A percentile compares a stretch with the other conserved stretches of the same genome.
Conservation (phyloP, 2,797 vertebrate genomes). For the Xiphorhynchus erythropygius region DNA sequence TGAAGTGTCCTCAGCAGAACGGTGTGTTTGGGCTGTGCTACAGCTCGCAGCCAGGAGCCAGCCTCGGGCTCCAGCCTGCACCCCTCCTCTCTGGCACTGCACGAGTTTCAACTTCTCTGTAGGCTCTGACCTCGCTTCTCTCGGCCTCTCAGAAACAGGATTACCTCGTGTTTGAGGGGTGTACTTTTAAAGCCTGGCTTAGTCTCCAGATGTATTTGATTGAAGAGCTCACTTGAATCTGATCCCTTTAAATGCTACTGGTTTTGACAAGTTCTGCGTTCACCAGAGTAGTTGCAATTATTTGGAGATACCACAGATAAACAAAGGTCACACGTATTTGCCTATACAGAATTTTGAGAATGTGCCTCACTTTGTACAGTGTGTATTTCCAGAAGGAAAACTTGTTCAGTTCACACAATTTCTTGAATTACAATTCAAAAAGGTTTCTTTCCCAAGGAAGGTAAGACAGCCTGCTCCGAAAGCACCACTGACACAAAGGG, state of each 20-base stretch:
- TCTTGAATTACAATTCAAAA: neutral
- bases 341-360: neutral
- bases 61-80: neutral
- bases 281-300: neutral
- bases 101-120: neutral
- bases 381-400: constrained; percentile 3
- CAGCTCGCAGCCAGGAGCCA: neutral
- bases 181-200: neutral
- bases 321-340: neutral
- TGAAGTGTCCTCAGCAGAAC: neutral
- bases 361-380: neutral
- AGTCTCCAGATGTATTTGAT: neutral
- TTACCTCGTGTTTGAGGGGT: neutral
- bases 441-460: neutral
- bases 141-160: neutral
- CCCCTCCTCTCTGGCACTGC: neutral
- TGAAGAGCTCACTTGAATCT: neutral
- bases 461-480: neutral
- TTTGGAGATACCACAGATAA: neutral
- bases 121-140: neutral
- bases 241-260: neutral
- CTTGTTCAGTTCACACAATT: neutral
- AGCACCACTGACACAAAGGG: neutral
- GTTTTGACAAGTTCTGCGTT: neutral
- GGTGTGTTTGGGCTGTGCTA: neutral